Conservation (phyloP, 2,888 invertebrate genomes). For the Drosophila seclusa region DNA sequence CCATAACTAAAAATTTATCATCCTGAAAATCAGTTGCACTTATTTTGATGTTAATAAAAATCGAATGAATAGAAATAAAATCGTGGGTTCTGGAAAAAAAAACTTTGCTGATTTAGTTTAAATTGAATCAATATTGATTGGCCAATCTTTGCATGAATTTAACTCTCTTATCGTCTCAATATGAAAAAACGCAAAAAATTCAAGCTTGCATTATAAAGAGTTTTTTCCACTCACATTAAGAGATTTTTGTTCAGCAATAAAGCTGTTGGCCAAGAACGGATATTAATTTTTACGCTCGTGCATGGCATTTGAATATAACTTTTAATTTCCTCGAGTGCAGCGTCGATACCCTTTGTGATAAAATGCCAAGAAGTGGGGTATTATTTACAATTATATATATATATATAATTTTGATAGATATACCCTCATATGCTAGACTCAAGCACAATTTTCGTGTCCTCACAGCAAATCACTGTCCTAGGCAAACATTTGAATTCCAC, state of each 20-base stretch:
- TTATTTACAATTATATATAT: not conserved
- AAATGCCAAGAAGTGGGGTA: not conserved
- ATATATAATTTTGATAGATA: not conserved
- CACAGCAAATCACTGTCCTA: not conserved
- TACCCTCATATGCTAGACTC: not conserved
- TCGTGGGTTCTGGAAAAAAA: not conserved
- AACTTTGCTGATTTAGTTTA: not conserved
- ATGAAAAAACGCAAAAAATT: not conserved
- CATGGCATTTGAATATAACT: conserved; percentile 69
- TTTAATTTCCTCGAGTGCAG: conserved; percentile 72
- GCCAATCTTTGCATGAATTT: not conserved
- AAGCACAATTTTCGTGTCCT: not conserved
- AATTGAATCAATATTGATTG: not conserved
- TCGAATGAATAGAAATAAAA: not conserved
- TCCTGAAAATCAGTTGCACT: not conserved
- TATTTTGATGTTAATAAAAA: not conserved
- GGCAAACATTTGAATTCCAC: not conserved
- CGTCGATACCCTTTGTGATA: conserved; percentile 23
- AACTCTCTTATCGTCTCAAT: not conserved
- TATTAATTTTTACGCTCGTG: conserved; percentile 75
- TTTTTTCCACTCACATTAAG: conserved; percentile 3
- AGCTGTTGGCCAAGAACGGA: conserved; percentile 53
- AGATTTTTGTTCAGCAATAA: not conserved
- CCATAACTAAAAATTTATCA: not conserved
- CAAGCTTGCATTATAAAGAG: not conserved